These are phyloP conservation scores for Ochropleura plecta DNA, from an alignment of 2,888 invertebrate species.

Conservation along the genomic window DNA sequence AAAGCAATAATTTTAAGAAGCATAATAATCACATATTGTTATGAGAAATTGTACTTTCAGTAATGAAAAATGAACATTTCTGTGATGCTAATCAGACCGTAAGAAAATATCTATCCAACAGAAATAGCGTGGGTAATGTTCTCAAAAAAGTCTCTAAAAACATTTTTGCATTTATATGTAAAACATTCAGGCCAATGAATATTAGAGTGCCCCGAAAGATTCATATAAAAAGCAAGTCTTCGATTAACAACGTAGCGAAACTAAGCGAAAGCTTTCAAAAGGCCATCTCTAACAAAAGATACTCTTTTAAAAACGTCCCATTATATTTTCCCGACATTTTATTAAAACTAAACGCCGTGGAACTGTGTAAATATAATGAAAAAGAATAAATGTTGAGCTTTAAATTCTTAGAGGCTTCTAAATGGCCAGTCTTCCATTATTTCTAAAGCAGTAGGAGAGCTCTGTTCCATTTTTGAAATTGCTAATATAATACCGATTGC, in stretches of 20 bases:
- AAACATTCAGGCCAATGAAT: slow-evolving; percentile 44
- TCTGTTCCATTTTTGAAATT: slow-evolving; percentile 52
- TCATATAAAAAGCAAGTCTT: slow-evolving; percentile 41
- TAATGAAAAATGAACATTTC: neutral
- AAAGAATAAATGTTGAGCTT: slow-evolving; percentile 55
- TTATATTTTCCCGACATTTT: slow-evolving; percentile 61
- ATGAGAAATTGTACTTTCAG: neutral
- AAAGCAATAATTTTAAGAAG: neutral
- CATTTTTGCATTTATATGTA: slow-evolving; percentile 40
- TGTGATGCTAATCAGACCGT: slow-evolving; percentile 6
- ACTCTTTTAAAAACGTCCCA: slow-evolving; percentile 46
- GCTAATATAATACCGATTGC: slow-evolving; percentile 28
- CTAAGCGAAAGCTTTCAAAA: slow-evolving; percentile 52
- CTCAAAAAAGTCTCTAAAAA: slow-evolving; percentile 9
- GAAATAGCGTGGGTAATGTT: neutral
- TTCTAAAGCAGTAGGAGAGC: slow-evolving; percentile 48
- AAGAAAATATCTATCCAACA: neutral
- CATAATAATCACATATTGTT: neutral
- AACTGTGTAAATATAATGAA: slow-evolving; percentile 63
- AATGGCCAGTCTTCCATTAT: slow-evolving; percentile 64
- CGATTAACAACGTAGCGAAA: slow-evolving; percentile 53
- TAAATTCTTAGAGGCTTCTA: slow-evolving; percentile 55
- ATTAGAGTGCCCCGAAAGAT: slow-evolving; percentile 39
- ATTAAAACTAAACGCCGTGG: slow-evolving; percentile 66
- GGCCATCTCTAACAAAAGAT: slow-evolving; percentile 53